Conservation (phyloP, 2,888 invertebrate species). For the Cheilosia pagana region DNA sequence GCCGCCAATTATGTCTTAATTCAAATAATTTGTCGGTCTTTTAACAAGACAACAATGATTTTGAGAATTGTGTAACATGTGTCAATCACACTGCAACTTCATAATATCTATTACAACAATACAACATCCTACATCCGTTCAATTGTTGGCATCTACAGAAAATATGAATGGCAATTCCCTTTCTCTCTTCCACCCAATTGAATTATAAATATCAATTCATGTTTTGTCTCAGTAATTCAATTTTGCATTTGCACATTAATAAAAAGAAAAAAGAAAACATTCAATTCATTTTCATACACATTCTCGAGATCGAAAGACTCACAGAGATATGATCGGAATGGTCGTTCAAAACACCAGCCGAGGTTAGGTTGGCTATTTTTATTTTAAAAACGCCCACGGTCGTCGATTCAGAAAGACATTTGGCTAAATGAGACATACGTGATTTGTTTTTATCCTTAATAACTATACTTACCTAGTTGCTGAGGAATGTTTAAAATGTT, state of each 20-base stretch:
- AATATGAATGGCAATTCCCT: slow-evolving; percentile 33
- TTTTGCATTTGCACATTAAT: slow-evolving; percentile 21
- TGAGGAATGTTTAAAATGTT: slow-evolving; percentile 46
- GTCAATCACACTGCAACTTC: slow-evolving; percentile 1
- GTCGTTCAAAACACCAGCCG: slow-evolving; percentile 51
- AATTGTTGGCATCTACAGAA: background rate
- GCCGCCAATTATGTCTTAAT: no score
- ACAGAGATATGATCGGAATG: slow-evolving; percentile 58
- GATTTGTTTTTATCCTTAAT: slow-evolving; percentile 62
- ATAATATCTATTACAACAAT: background rate
- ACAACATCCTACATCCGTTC: slow-evolving; percentile 9
- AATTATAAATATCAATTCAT: slow-evolving; percentile 6
- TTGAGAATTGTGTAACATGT: slow-evolving; percentile 6
- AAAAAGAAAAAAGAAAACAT: slow-evolving; percentile 2
- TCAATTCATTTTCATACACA: slow-evolving; percentile 45
- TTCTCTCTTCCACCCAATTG: slow-evolving; percentile 14
- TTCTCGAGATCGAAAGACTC: slow-evolving; percentile 54
- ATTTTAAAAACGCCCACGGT: slow-evolving; percentile 55
- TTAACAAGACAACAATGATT: background rate
- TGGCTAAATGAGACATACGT: slow-evolving; percentile 41
- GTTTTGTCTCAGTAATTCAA: slow-evolving; percentile 19
- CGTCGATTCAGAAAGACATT: slow-evolving; percentile 53
- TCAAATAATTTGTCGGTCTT: no score
- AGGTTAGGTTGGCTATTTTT: slow-evolving; percentile 64
- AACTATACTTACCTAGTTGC: slow-evolving; percentile 22